Percentiles rank a stretch among this genome's conserved stretches.
phyloP scores from a whole-genome alignment of 2,797 vertebrate species.

The Octomys mimax region DNA sequence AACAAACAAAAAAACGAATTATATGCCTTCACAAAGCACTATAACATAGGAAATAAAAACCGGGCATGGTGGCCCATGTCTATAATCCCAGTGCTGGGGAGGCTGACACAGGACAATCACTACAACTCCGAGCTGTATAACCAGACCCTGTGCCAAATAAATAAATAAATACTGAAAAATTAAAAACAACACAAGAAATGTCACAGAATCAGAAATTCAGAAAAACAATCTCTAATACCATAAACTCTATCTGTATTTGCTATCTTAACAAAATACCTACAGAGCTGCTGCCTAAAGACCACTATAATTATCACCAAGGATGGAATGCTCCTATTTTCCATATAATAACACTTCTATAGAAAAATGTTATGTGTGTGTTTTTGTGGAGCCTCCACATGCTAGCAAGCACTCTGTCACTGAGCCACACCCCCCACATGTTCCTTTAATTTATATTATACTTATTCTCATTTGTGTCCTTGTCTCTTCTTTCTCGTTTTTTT shows the following conservation, averaged over 20 bases:
- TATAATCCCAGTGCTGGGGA: too few species aligned
- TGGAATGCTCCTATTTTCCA: not conserved
- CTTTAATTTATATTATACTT: constrained; percentile 56
- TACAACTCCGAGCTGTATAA: too few species aligned
- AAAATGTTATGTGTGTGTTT: not conserved
- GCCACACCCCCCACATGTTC: not conserved
- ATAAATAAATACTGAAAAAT: too few species aligned
- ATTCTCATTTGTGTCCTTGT: constrained; percentile 12
- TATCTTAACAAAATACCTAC: constrained; percentile 45
- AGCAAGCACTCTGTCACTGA: not conserved
- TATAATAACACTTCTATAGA: not conserved
- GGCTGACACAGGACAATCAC: too few species aligned
- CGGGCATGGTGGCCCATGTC: too few species aligned
- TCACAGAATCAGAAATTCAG: constrained; percentile 57
- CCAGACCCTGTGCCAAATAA: too few species aligned
- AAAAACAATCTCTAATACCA: constrained; percentile 52
- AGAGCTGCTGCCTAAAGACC: not conserved
- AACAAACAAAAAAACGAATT: not conserved
- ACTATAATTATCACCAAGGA: not conserved
- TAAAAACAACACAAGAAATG: not conserved
- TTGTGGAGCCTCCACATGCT: not conserved
- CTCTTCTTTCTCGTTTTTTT: not conserved
- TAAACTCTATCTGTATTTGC: constrained; percentile 38
- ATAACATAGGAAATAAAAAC: not conserved
- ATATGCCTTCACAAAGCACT: constrained; percentile 3